A percentile compares a stretch with the other conserved stretches of the same genome.
These are phyloP conservation scores for Danionella dracula DNA, from an alignment of 2,797 vertebrate species.

Conservation along the genomic window DNA sequence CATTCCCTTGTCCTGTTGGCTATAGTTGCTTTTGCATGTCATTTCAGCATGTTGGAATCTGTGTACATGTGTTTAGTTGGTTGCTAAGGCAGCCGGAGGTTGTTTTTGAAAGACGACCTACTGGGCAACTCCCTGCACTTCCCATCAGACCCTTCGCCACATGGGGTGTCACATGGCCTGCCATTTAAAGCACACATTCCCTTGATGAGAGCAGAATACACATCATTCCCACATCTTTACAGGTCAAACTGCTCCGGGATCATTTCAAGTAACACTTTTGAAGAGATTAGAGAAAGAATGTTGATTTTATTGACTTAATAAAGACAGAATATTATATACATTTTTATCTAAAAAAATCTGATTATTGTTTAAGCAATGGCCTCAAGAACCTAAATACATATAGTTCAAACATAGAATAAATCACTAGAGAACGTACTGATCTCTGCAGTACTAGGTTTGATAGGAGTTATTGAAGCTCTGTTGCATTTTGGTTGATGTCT, in stretches of 20 bases:
- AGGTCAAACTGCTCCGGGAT: neutral
- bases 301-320: too few relatives aligned
- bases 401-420: too few relatives aligned
- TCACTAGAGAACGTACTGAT: too few relatives aligned
- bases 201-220: neutral
- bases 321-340: too few relatives aligned
- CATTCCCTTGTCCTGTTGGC: neutral
- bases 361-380: too few relatives aligned
- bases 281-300: too few relatives aligned
- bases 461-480: neutral
- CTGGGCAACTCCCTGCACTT: slow-evolving; percentile 27
- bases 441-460: too few relatives aligned
- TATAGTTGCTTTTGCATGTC: neutral
- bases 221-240: neutral
- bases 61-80: slow-evolving; percentile 37
- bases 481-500: slow-evolving; percentile 31
- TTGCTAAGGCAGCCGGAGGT: slow-evolving; percentile 32
- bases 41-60: slow-evolving; percentile 21
- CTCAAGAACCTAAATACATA: neutral
- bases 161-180: slow-evolving; percentile 38
- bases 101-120: slow-evolving; percentile 40
- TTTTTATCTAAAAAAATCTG: too few relatives aligned
- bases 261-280: too few relatives aligned
- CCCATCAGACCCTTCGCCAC: slow-evolving; percentile 15
- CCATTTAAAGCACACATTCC: slow-evolving; percentile 26